Evolutionary conservation across 2,113 vertebrate species (phyloP), one percentile per base, ranked within the genome.

Genomic region (Chaetorhynchus papuensis): DNA sequence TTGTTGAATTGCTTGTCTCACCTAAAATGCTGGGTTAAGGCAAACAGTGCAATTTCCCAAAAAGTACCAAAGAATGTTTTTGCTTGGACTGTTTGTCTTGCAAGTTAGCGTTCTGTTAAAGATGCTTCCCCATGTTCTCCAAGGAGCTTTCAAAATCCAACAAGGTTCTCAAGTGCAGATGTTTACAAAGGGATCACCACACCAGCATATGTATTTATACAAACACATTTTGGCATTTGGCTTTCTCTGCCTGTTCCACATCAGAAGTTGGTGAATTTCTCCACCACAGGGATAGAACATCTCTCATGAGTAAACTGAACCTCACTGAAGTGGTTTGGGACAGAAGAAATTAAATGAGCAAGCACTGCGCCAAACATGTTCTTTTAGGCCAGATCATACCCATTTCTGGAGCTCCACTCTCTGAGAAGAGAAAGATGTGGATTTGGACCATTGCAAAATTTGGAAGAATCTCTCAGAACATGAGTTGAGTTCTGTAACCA

Each of bases 311-410:
- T 96, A 95, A 96, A 90, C 83, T 95, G 94, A 97, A 74, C 78
- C 83, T 96, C 68, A 90, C 50, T 97, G 93, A 97, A 97, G 95
- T 97, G 95, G 95, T 97, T 92, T 95, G 77, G 65, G 90, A 87
- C 64, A 95, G 91, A 95, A 95, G 45, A 91, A 96, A 90, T 84
- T 91, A 93, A 96, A 95, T 64, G 68, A 92, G 70, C 45, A 87
- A 84, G 53, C 78, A 90, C 66, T 72, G 57, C 14, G 87, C 68
- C 86, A 94, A 96, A 94, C 78, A 70, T 92, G 71, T 19, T 52
- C 68, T 89, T 96, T 91, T 72, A 86, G 93, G 75, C 49, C 83
- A 96, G 88, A 91, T 86, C 68, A 92, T 53, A 93, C 56, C 80
- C 82, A 37, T 90, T 96, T 95, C 80, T 95, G 78, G 44, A 96